These are phyloP conservation scores for Nerophis lumbriciformis DNA, from an alignment of 2,113 vertebrate species.

Conservation along the genomic window DNA sequence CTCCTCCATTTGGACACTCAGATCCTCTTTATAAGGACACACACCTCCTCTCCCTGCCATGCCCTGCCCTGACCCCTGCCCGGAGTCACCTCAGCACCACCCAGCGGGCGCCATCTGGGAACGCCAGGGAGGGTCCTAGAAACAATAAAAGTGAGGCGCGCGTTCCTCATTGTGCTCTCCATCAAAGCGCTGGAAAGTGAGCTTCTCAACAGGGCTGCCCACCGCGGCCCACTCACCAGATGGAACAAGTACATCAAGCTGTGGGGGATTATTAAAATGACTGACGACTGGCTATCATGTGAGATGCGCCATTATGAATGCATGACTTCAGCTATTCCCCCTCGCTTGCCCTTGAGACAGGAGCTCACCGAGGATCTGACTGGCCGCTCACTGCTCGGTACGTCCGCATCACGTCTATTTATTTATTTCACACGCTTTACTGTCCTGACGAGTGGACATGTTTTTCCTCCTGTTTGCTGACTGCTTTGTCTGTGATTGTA, in stretches of 20 bases:
- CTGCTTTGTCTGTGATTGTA: conserved; percentile 75
- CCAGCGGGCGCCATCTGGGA: conserved; percentile 76
- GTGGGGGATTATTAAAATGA: conserved; percentile 84
- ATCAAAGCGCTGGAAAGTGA: conserved; percentile 69
- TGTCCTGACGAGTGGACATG: conserved; percentile 81
- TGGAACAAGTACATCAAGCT: conserved; percentile 82
- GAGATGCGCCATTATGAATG: conserved; percentile 80
- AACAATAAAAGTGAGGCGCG: conserved; percentile 66
- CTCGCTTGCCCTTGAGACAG: conserved; percentile 70
- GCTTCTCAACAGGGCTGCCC: conserved; percentile 56
- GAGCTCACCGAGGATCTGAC: conserved; percentile 53
- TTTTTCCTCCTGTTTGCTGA: conserved; percentile 74
- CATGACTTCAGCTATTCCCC: conserved; percentile 73
- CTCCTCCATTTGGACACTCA: conserved; percentile 52
- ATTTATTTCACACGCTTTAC: conserved; percentile 35
- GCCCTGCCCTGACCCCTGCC: conserved; percentile 61
- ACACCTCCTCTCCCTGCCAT: conserved; percentile 27
- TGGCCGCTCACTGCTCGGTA: conserved; percentile 66
- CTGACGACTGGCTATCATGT: conserved; percentile 78
- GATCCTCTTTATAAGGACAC: conserved; percentile 54
- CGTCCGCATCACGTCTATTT: conserved; percentile 53
- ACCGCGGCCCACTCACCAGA: conserved; percentile 64
- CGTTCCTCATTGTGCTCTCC: conserved; percentile 71
- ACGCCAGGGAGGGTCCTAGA: conserved; percentile 46
- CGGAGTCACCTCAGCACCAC: conserved; percentile 60